These are phyloP conservation scores for Agrilus mali DNA, from an alignment of 2,888 invertebrate genomes.

Conservation along the genomic window DNA sequence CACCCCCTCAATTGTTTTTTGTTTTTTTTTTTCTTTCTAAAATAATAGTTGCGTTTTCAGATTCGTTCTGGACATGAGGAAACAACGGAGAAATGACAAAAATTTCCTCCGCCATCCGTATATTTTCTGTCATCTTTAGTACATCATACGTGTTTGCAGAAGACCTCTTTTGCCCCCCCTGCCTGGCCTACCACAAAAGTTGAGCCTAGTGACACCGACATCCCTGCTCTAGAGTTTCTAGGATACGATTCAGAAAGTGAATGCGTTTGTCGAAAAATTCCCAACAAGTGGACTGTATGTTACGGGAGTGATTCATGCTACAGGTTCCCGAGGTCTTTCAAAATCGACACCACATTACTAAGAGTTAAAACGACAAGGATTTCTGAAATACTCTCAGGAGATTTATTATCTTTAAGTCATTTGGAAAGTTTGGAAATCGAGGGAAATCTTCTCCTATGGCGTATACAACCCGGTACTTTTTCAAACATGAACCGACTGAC, in stretches of 20 bases:
- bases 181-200: constrained; percentile 7
- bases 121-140: neutral
- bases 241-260: constrained; percentile 22
- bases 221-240: neutral
- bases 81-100: no score
- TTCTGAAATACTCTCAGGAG: constrained; percentile 31
- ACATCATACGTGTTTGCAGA: constrained; percentile 2
- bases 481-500: constrained; percentile 35
- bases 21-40: no score
- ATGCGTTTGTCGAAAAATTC: constrained; percentile 39
- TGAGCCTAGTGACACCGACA: neutral
- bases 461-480: constrained; percentile 39
- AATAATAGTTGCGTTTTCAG: no score
- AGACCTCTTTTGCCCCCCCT: constrained; percentile 9
- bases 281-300: constrained; percentile 34
- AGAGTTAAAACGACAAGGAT: constrained; percentile 41
- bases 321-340: constrained; percentile 38
- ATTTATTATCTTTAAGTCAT: constrained; percentile 29
- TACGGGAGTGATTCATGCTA: constrained; percentile 41
- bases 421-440: constrained; percentile 39
- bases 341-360: constrained; percentile 30
- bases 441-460: constrained; percentile 39
- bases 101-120: no score
- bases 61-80: no score
- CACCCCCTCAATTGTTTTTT: no score